Conservation (phyloP, 2,888 invertebrate species). For the Electrophaes corylata region DNA sequence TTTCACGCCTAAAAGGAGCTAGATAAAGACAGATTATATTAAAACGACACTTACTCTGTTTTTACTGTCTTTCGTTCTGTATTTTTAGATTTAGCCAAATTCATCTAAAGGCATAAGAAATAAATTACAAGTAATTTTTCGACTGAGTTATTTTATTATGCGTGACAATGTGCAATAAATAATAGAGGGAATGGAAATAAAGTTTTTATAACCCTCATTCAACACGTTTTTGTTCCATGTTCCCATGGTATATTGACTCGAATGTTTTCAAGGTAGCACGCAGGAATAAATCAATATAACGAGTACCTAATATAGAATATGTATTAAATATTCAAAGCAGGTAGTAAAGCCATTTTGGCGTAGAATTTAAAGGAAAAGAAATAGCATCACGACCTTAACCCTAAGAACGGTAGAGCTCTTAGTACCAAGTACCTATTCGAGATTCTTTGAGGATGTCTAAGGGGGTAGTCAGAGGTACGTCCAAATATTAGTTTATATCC, state of each 20-base stretch:
- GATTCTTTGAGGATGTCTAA: too few relatives aligned
- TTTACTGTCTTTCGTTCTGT: too few relatives aligned
- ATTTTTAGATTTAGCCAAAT: neutral
- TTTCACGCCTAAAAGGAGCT: neutral
- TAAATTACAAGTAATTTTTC: constrained; percentile 18
- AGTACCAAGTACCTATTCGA: too few relatives aligned
- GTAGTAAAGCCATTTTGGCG: neutral
- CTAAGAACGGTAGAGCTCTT: too few relatives aligned
- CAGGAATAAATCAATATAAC: neutral
- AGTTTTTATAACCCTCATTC: constrained; percentile 29
- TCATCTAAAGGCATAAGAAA: neutral
- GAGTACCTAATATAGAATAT: neutral
- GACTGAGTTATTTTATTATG: constrained; percentile 29
- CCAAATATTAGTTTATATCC: too few relatives aligned
- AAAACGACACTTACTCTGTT: too few relatives aligned
- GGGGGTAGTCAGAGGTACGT: too few relatives aligned
- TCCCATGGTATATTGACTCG: constrained; percentile 30
- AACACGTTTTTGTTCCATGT: constrained; percentile 35
- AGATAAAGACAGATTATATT: too few relatives aligned
- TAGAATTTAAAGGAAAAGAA: too few relatives aligned
- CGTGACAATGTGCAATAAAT: constrained; percentile 39
- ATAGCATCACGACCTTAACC: too few relatives aligned
- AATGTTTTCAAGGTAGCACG: constrained; percentile 32
- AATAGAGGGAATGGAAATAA: constrained; percentile 32
- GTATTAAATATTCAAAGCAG: neutral